phyloP scores from a whole-genome alignment of 1,140 invertebrate species.

The Hestina assimilis region DNA sequence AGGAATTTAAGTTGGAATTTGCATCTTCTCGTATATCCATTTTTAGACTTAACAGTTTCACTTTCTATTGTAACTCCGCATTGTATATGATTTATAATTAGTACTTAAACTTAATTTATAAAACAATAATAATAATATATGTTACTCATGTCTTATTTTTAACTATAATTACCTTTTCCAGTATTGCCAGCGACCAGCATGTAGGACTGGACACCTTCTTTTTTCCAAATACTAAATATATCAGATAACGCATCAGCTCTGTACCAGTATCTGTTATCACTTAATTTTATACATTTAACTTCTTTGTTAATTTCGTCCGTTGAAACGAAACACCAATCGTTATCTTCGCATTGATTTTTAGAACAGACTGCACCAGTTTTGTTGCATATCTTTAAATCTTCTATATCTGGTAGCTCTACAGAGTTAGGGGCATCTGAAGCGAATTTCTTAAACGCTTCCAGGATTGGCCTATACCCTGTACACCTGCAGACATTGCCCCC shows the following conservation, averaged over 20 bases:
- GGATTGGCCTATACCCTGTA: conserved; percentile 89
- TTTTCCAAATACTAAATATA: conserved; percentile 52
- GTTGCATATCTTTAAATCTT: conserved; percentile 46
- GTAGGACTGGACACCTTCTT: conserved; percentile 57
- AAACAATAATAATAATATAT: too few species aligned
- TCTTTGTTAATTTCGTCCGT: conserved; percentile 32
- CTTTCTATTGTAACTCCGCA: too few species aligned
- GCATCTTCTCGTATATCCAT: too few species aligned
- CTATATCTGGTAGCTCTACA: conserved; percentile 45
- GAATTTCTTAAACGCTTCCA: conserved; percentile 87
- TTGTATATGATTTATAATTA: too few species aligned
- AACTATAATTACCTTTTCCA: conserved; percentile 51
- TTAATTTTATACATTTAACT: conserved; percentile 45
- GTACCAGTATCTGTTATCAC: conserved; percentile 55
- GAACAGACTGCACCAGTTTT: conserved; percentile 29
- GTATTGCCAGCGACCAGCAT: conserved; percentile 80
- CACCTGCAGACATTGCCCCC: conserved; percentile 90
- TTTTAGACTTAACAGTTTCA: too few species aligned
- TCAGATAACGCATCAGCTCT: conserved; percentile 50
- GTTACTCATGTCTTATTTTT: too few species aligned
- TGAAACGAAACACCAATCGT: conserved; percentile 53
- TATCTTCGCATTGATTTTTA: conserved; percentile 38
- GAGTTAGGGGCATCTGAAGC: conserved; percentile 78
- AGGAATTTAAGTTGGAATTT: too few species aligned
- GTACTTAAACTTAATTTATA: too few species aligned